Evolutionary conservation across 2,888 invertebrate genomes (phyloP).

Genomic region (Antheraea yamamai): DNA sequence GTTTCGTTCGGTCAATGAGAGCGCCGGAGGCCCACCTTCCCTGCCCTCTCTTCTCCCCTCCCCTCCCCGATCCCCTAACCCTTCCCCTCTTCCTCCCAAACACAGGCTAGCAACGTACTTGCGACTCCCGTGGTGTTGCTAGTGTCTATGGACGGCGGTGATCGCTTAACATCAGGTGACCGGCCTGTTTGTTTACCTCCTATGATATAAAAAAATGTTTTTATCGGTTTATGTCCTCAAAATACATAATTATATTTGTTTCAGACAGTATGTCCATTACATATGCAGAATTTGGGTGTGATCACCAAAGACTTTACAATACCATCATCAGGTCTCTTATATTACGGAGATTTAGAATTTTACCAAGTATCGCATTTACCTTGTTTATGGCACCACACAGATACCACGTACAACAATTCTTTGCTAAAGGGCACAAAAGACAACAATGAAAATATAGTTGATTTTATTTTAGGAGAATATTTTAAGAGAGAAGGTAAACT

Average conservation of each 20-base stretch:
- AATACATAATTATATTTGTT: conserved; percentile 27
- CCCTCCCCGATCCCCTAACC: no score
- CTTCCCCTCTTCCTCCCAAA: no score
- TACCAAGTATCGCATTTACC: conserved; percentile 73
- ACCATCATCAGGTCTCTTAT: conserved; percentile 60
- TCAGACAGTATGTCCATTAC: conserved; percentile 78
- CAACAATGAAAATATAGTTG: conserved; percentile 69
- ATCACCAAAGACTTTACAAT: conserved; percentile 67
- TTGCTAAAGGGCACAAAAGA: conserved; percentile 67
- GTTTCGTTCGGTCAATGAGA: no score
- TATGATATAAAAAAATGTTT: no score
- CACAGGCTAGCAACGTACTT: no score
- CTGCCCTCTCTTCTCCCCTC: no score
- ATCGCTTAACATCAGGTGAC: no score
- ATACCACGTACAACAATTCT: conserved; percentile 81
- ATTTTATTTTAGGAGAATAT: conserved; percentile 81
- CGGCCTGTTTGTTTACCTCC: no score
- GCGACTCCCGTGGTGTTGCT: no score
- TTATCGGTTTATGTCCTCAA: no score
- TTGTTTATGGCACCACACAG: conserved; percentile 72
- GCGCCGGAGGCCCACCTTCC: no score
- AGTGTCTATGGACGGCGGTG: no score
- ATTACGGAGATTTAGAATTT: conserved; percentile 73
- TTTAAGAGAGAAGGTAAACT: conserved; percentile 81
- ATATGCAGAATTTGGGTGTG: conserved; percentile 80